Percentiles rank a stretch among this genome's conserved stretches.
Conservation (phyloP, 1,140 invertebrate genomes). For the Papilio dardanus region DNA sequence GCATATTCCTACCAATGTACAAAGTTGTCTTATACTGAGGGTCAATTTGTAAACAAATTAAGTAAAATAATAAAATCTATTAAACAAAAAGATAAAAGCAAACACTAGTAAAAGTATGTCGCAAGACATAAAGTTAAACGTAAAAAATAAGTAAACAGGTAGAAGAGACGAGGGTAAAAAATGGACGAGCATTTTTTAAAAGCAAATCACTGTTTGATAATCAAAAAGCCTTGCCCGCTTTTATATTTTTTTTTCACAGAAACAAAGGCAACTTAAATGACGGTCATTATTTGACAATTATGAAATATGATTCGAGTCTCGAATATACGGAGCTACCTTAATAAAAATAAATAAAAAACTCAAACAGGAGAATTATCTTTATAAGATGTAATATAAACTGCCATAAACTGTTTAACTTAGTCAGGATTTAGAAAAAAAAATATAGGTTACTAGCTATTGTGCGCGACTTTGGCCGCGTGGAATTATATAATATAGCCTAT, state of each 20-base stretch:
- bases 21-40: too few relatives aligned
- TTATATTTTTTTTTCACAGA: constrained; percentile 41
- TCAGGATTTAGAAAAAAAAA: neutral
- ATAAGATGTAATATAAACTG: constrained; percentile 43
- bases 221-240: constrained; percentile 46
- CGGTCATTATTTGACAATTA: constrained; percentile 63
- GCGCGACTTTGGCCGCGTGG: too few relatives aligned
- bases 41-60: neutral
- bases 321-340: constrained; percentile 53
- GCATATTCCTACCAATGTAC: too few relatives aligned
- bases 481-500: too few relatives aligned
- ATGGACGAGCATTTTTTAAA: constrained; percentile 53
- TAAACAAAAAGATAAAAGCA: constrained; percentile 13
- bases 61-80: neutral
- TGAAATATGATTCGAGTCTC: constrained; percentile 55
- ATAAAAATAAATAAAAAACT: constrained; percentile 57
- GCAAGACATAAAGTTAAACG: constrained; percentile 15
- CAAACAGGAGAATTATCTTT: constrained; percentile 56
- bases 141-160: constrained; percentile 31
- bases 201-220: constrained; percentile 55
- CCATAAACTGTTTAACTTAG: too few relatives aligned
- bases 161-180: constrained; percentile 39
- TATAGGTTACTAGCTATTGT: too few relatives aligned
- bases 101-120: neutral
- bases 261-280: constrained; percentile 54